These are phyloP conservation scores for Pogonomyrmex barbatus DNA, from an alignment of 1,140 invertebrate genomes.

Conservation along the genomic window DNA sequence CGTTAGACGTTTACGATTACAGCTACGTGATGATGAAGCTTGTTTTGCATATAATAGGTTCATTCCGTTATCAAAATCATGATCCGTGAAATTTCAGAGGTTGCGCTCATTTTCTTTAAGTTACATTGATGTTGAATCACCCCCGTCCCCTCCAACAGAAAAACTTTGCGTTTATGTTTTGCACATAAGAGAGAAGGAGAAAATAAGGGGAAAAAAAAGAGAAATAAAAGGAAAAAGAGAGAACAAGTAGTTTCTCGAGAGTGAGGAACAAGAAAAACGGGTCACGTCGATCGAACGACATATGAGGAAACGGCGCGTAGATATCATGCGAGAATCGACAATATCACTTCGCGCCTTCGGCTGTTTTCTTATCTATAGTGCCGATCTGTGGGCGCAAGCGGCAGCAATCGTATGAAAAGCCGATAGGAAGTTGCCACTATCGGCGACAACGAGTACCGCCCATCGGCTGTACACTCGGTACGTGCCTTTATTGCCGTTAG, in stretches of 20 bases:
- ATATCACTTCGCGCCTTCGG: conserved; percentile 61
- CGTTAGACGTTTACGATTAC: conserved; percentile 26
- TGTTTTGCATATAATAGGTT: conserved; percentile 16
- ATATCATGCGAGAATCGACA: conserved; percentile 61
- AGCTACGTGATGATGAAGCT: neutral
- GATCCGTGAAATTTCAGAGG: conserved; percentile 34
- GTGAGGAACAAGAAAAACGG: conserved; percentile 34
- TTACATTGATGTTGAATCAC: conserved; percentile 38
- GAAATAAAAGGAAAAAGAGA: no score
- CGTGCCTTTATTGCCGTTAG: conserved; percentile 58
- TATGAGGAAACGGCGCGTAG: conserved; percentile 48
- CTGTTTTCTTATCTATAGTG: conserved; percentile 65
- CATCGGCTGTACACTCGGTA: conserved; percentile 27
- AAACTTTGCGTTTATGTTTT: conserved; percentile 2
- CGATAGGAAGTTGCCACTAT: conserved; percentile 61
- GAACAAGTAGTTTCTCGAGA: conserved; percentile 16
- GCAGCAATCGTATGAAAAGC: conserved; percentile 65
- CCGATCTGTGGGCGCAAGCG: conserved; percentile 28
- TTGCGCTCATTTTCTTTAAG: conserved; percentile 25
- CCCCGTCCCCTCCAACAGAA: neutral
- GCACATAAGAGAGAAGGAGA: neutral
- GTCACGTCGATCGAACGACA: conserved; percentile 56
- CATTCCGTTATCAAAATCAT: conserved; percentile 21
- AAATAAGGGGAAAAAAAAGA: neutral
- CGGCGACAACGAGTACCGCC: conserved; percentile 25